Evolutionary conservation across 2,113 vertebrate species (phyloP), one percentile per base, ranked within the genome.

Genomic region (Sebastes fasciatus): DNA sequence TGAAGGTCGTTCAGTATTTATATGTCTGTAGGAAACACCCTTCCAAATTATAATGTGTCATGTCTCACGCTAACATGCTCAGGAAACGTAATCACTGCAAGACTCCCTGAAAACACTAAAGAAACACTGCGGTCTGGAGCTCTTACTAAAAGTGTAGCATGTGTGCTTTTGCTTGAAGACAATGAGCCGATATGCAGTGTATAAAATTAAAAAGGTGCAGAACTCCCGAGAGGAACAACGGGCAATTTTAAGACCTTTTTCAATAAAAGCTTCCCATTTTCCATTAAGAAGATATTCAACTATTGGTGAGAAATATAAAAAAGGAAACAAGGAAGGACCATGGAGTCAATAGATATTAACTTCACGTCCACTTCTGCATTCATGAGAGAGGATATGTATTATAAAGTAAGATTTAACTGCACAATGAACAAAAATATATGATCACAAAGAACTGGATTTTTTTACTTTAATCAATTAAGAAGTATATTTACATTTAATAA

Each of bases 11-110:
- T 82, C 68, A 62, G 77, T 84, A 72, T 85, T 88, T 89, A 85
- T 16, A 62, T 1, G 87, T 92, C 88, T 91, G 77, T 16, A 67
- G 75, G 85, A 71, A 86, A 93, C 92, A 86, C 92, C 92, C 91
- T 74, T 26, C 17, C 21, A 88, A 92, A 93, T 92, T 86, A 91
- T 58, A 57, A 79, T 19, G 74, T 88, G 86, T 55, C 74, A 51
- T 49, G 54, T 60, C 70, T 79, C 43, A 14, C 23, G 5, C 79
- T 70, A 70, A 77, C 78, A 67, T 81, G 87, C 69, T 69, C 48
- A 69, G 63, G 82, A 82, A 86, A 65, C 12, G 60, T 64, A 80
- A 83, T 84, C 68, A 79, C 74, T 46, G 14, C 67, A 77, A 11
- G 1, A 68, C 73, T 87, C 79, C 26, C 19, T 26, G 23, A 70